These are phyloP conservation scores for Chaetodon trifascialis DNA, from an alignment of 2,113 vertebrate species.

Conservation along the genomic window DNA sequence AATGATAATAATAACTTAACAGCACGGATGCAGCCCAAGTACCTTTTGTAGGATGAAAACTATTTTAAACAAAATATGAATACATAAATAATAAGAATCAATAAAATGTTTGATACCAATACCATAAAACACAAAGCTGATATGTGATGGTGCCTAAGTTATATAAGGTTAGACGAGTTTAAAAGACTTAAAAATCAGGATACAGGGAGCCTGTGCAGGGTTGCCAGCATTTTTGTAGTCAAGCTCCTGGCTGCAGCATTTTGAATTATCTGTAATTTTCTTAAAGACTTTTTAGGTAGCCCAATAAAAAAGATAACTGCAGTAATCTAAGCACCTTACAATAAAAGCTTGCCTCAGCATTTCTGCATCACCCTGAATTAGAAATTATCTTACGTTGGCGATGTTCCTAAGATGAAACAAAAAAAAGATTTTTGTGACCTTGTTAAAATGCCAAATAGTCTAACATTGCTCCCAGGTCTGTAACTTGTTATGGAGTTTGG, in stretches of 20 bases:
- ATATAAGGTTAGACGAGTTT: background rate
- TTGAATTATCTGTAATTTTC: constrained; percentile 12
- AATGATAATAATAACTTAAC: background rate
- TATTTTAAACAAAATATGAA: background rate
- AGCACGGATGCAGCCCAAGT: background rate
- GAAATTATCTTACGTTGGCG: background rate
- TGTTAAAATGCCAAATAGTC: background rate
- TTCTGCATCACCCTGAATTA: background rate
- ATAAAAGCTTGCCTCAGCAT: constrained; percentile 9
- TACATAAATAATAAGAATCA: background rate
- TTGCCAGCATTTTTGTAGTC: background rate
- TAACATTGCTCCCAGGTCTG: too few species aligned
- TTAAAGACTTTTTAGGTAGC: background rate
- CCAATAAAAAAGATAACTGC: background rate
- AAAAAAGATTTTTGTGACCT: background rate
- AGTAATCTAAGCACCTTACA: background rate
- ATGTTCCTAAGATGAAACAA: background rate
- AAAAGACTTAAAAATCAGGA: background rate
- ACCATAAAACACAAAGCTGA: background rate
- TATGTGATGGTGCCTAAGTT: background rate
- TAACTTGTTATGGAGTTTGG: background rate
- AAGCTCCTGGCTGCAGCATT: background rate
- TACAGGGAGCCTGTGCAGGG: background rate
- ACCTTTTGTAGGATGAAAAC: background rate
- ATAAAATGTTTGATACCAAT: background rate